Base-by-base conservation (phyloP, 2,797 vertebrate species). In the Cryptoprocta ferox region DNA sequence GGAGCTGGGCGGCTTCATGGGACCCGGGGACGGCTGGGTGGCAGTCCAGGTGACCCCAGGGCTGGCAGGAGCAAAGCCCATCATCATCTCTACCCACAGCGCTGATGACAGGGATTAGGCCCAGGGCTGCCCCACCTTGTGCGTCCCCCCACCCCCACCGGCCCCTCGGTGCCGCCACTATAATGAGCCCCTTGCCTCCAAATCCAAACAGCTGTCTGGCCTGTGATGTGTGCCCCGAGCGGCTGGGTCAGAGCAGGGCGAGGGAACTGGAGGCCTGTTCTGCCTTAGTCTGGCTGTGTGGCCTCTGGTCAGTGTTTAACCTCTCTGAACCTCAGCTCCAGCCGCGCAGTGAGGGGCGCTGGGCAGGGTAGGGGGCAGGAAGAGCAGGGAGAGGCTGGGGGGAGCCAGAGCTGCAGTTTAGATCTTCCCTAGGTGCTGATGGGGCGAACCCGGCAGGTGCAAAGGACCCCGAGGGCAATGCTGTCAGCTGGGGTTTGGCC, bases 131-230 rank as follows among this genome's bases (percentile, higher is more conserved):
- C 59, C 70, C 83, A 42, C 48, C 37, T 32, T 6, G 21, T 32
- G 53, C 19, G 82, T 48, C 68, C 53, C 3, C 11, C 28, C 35
- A n/a, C 5, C 63, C 53, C 1, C 32, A 30, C 37, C 4, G 42
- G 76, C 56, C 53, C 88, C 83, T 94, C 86, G 0, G 42, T 88
- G 97, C 82, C 94, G 95, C 98, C 97, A 94, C 79, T 50, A 30
- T 98, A 98, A 98, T 98, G 92, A 97, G 87, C 53, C 87, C 81
- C 92, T 95, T 70, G 86, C 65, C 82, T 66, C 95, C 63, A 96
- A 96, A 98, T 56, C 95, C 84, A 98, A 98, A 98, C 97, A 97
- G 63, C 61, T 79, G 97, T 98, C 97, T 97, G 79, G 95, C 61
- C 50, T 35, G 39, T 63, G 42, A 78, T 37, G 35, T 86, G 37